A percentile compares a stretch with the other conserved stretches of the same genome.
phyloP scores from a whole-genome alignment of 1,140 invertebrate genomes.

The Drosophila lacertosa region DNA sequence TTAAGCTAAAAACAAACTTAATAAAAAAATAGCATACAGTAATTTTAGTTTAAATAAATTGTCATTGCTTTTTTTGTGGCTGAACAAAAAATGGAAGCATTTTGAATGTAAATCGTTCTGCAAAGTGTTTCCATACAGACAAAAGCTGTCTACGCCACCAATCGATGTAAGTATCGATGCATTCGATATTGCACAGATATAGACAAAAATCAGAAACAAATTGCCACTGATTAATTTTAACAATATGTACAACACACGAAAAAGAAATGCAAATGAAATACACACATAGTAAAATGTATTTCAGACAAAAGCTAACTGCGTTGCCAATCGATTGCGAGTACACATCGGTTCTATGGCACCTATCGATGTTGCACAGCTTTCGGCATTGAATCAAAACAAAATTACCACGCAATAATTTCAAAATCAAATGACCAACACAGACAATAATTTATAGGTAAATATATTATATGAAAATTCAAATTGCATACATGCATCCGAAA shows the following conservation, averaged over 20 bases:
- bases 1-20: too few relatives aligned
- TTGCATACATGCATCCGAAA: neutral
- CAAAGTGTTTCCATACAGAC: neutral
- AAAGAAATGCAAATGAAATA: slow-evolving; percentile 1
- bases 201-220: too few relatives aligned
- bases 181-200: slow-evolving; percentile 4
- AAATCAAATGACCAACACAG: neutral
- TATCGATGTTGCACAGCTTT: slow-evolving; percentile 9
- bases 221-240: too few relatives aligned
- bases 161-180: slow-evolving; percentile 1
- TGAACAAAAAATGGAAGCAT: too few relatives aligned
- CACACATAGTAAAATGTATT: neutral
- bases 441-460: neutral
- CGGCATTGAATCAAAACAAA: slow-evolving; percentile 27
- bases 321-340: slow-evolving; percentile 12
- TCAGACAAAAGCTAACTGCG: slow-evolving; percentile 15
- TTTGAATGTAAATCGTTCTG: neutral
- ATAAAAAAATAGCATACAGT: too few relatives aligned
- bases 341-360: neutral
- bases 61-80: too few relatives aligned
- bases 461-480: neutral
- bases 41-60: too few relatives aligned
- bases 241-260: too few relatives aligned
- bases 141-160: slow-evolving; percentile 8
- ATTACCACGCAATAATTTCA: slow-evolving; percentile 14